Evolutionary conservation across 2,113 vertebrate genomes (phyloP).

Genomic region (Athene cunicularia): DNA sequence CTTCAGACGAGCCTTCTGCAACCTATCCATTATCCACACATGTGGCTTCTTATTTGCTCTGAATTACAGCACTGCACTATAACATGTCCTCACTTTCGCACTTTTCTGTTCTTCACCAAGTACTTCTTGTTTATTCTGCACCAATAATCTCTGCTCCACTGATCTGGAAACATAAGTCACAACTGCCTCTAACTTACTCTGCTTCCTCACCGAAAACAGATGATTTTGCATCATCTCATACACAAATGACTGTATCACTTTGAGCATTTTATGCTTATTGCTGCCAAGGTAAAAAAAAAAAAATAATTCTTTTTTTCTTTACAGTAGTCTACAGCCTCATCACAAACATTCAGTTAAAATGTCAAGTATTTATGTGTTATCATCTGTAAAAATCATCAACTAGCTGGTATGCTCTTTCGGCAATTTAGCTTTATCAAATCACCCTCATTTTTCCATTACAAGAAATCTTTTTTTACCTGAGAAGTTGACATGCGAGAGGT

Average conservation of each 20-base stretch:
- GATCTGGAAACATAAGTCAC: neutral
- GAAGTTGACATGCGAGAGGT: slow-evolving; percentile 97
- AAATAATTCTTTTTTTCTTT: neutral
- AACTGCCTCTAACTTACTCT: neutral
- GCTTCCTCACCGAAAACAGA: neutral
- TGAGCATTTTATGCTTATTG: neutral
- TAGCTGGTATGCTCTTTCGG: neutral
- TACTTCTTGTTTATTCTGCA: neutral
- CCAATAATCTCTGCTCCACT: neutral
- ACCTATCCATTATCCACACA: neutral
- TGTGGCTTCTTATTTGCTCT: neutral
- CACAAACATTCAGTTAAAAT: neutral
- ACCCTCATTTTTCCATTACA: neutral
- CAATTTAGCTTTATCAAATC: neutral
- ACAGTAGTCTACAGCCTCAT: neutral
- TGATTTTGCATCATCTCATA: neutral
- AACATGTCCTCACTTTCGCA: neutral
- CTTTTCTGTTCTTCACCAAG: neutral
- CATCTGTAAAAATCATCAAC: neutral
- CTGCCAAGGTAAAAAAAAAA: neutral
- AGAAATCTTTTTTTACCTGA: slow-evolving; percentile 80
- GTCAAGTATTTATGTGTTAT: neutral
- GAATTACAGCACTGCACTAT: neutral
- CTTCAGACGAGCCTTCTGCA: neutral
- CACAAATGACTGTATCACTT: neutral